Evolutionary conservation across 2,113 vertebrate genomes (phyloP), one percentile per base, ranked within the genome.

Genomic region (Sminthopsis crassicaudata): DNA sequence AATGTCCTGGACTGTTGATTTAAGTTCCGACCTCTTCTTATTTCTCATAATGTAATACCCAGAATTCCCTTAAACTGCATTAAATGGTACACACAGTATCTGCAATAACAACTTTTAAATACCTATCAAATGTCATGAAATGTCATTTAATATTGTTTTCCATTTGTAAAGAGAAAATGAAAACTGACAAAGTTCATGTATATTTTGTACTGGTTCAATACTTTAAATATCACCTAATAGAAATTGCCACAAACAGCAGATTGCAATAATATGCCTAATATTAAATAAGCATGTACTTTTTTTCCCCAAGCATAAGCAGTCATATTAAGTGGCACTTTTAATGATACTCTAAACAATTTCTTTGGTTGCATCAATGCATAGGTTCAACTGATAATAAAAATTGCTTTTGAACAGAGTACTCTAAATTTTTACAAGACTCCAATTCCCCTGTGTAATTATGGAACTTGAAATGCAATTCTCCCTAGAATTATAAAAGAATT

Each of bases 391-490:
- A 97, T 97, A 97, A 98, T 96, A 98, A 98, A 98, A 98, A 94
- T 90, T 97, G 94, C 93, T 89, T 94, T 95, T 96, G 94, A 92
- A 97, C 30, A 94, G 42, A 97, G 95, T 50, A 96, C 50, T 96
- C 94, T 90, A 97, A 94, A 96, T 95, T 98, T 98, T 98, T 97
- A 97, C 5, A 97, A 94, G 94, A 27, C 95, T 98, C 96, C 95
- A 98, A 97, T 97, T 98, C 98, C 97, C 96, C 89, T 36, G 50
- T 97, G 94, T 93, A 98, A 98, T 98, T 98, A 98, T 84, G 52
- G 94, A 97, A 98, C 91, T 97, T 97, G 97, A 98, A 98, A 98
- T 95, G 95, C 57, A 98, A 98, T 98, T 98, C 93, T 98, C 94
- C 76, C 96, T 50, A 95, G 97, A 98, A 98, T 94, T 51, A 96